A percentile compares a stretch with the other conserved stretches of the same genome.
Evolutionary conservation across 1,140 invertebrate genomes (phyloP).

Genomic region (Carposina sasakii): DNA sequence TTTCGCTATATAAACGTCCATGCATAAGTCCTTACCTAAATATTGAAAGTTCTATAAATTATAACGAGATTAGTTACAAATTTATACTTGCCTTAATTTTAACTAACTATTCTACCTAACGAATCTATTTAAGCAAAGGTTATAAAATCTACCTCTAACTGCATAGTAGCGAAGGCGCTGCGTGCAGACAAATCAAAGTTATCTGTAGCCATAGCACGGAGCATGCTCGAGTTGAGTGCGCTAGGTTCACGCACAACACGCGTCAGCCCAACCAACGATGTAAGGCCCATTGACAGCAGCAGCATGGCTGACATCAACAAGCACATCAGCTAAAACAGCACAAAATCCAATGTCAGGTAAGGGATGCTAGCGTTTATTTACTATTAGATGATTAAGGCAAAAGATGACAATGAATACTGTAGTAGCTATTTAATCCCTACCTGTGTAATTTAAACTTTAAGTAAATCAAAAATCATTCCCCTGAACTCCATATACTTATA

Average conservation of each 20-base stretch:
- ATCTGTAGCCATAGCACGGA: constrained; percentile 30
- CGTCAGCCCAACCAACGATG: constrained; percentile 37
- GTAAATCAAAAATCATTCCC: no score
- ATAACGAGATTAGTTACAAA: no score
- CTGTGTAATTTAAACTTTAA: no score
- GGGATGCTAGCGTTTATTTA: neutral
- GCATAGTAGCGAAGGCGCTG: constrained; percentile 53
- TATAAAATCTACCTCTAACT: constrained; percentile 40
- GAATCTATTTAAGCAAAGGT: neutral
- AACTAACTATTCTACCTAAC: no score
- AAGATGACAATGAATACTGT: no score
- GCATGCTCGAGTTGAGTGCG: constrained; percentile 46
- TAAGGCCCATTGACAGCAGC: constrained; percentile 41
- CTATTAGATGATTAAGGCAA: no score
- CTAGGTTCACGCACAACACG: constrained; percentile 39
- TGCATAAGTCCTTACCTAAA: no score
- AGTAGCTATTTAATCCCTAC: no score
- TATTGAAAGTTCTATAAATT: no score
- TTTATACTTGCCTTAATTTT: no score
- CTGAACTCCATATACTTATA: no score
- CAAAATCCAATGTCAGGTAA: neutral
- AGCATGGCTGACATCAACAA: constrained; percentile 43
- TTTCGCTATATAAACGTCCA: no score
- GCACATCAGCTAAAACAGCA: constrained; percentile 39
- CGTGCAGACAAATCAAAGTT: constrained; percentile 41